phyloP scores from a whole-genome alignment of 2,888 invertebrate genomes.

The Gryllus longicercus region DNA sequence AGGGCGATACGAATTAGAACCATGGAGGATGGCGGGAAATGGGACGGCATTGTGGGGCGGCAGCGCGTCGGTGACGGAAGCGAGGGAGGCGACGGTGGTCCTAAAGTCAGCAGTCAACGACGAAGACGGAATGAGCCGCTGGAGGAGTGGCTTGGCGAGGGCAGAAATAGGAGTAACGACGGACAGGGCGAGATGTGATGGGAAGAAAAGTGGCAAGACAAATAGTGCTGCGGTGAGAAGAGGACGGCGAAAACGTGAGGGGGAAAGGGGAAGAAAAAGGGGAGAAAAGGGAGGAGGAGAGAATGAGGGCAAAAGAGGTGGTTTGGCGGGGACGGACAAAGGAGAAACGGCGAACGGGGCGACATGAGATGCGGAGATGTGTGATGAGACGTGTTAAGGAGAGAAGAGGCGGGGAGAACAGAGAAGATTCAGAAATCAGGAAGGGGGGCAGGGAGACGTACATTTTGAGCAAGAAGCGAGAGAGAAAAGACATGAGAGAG shows the following conservation, averaged over 20 bases:
- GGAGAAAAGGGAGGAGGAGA: neutral
- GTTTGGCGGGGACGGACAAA: neutral
- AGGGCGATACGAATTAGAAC: no score
- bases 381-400: conserved; percentile 18
- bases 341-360: conserved; percentile 4
- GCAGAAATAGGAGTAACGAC: no score
- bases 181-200: no score
- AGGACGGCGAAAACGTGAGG: neutral
- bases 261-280: neutral
- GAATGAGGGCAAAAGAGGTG: conserved; percentile 4
- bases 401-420: conserved; percentile 4
- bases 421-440: neutral
- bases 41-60: no score
- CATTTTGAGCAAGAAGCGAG: conserved; percentile 19
- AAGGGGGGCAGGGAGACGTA: conserved; percentile 22
- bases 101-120: no score
- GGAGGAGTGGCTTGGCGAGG: no score
- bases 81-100: neutral
- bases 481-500: conserved; percentile 21
- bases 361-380: conserved; percentile 11
- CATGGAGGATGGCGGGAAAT: no score
- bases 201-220: neutral
- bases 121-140: no score
- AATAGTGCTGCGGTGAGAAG: neutral
- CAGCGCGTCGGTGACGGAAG: neutral